A percentile compares a stretch with the other conserved stretches of the same genome.
These are phyloP conservation scores for Perithous albicinctus DNA, from an alignment of 2,888 invertebrate genomes.

Conservation along the genomic window DNA sequence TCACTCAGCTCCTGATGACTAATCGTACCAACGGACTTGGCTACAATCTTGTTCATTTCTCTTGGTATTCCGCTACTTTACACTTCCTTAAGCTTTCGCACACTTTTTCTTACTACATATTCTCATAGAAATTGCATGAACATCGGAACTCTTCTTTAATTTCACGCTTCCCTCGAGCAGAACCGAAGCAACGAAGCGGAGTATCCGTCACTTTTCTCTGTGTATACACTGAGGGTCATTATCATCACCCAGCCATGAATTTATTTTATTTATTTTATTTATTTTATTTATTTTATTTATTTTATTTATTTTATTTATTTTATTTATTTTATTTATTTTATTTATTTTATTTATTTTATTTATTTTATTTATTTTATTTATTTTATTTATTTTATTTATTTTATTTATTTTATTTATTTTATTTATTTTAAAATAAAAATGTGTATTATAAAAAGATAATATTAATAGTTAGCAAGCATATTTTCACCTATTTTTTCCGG, in stretches of 20 bases:
- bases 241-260: background rate
- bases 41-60: constrained; percentile 15
- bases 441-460: background rate
- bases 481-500: background rate
- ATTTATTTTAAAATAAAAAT: background rate
- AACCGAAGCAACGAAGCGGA: constrained; percentile 59
- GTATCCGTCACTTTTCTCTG: constrained; percentile 39
- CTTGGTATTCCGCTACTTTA: constrained; percentile 31
- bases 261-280: background rate
- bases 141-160: constrained; percentile 52
- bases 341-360: background rate
- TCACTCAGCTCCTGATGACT: background rate
- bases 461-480: background rate
- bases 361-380: background rate
- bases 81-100: constrained; percentile 37
- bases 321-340: background rate
- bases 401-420: background rate
- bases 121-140: constrained; percentile 9
- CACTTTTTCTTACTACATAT: constrained; percentile 52
- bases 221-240: constrained; percentile 10
- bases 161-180: constrained; percentile 67
- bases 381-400: constrained; percentile 2
- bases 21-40: constrained; percentile 17
- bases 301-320: background rate
- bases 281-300: background rate